Evolutionary conservation across 2,113 vertebrate genomes (phyloP).

Genomic region (Toxostoma redivivum): DNA sequence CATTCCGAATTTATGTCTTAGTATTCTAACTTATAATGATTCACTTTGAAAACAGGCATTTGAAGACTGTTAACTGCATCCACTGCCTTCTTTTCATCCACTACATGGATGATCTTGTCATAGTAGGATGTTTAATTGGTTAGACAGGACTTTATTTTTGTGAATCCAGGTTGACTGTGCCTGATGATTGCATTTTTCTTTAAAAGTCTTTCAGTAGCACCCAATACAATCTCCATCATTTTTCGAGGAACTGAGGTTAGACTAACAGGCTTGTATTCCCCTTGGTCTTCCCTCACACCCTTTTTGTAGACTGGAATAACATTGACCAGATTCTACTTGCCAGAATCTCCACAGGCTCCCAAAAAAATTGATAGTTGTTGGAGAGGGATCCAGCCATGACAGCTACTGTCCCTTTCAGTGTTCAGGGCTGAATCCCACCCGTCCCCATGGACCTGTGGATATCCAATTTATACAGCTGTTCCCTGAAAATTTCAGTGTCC

Average conservation of each 20-base stretch:
- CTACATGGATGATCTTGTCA: background rate
- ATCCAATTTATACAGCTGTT: background rate
- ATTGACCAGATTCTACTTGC: background rate
- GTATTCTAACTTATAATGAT: background rate
- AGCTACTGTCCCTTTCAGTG: fast-evolving
- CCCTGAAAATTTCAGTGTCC: background rate
- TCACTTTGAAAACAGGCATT: background rate
- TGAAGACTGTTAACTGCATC: background rate
- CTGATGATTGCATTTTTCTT: background rate
- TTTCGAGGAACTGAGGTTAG: background rate
- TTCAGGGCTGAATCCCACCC: background rate
- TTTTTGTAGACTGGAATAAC: background rate
- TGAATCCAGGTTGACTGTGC: background rate
- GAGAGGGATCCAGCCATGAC: fast-evolving
- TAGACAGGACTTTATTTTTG: background rate
- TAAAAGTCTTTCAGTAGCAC: background rate
- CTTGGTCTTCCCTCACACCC: background rate
- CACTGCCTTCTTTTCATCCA: background rate
- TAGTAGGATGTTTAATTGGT: background rate
- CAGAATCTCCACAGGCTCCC: background rate
- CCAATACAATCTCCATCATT: background rate
- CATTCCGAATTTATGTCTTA: background rate
- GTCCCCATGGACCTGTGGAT: background rate
- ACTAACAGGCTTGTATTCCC: background rate
- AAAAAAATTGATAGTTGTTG: background rate